Evolutionary conservation across 2,888 invertebrate genomes (phyloP), one percentile per base, ranked within the genome.

Genomic region (Onthophagus sagittarius): DNA sequence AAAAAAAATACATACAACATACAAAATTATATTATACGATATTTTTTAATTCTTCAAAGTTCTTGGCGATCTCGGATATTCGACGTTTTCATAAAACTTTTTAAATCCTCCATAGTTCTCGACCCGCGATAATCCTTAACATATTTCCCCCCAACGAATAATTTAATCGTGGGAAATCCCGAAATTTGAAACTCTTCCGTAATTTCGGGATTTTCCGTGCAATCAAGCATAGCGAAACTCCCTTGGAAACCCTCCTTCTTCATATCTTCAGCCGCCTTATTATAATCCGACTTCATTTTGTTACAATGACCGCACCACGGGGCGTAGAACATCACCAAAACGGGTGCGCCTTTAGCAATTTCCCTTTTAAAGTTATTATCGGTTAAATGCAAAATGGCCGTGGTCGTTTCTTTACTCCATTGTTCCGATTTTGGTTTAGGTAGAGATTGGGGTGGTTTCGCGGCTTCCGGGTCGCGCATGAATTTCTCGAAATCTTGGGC

Each of bases 301-400:
- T 90, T 88, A 80, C 94, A 94, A 79, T 93, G 91, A 0, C 89
- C 89, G 81, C 94, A 94, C 92, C 93, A 94, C 11, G 92, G 90
- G 9, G 93, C 93, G 82, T 91, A 93, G 81, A 93, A 94, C 92
- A 94, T 93, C 75, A 94, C 90, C 71, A 94, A 87, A 0, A 90
- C 88, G 13, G 91, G 90, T 64, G 87, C 87, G 70, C 88, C 82
- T 13, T 88, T 85, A 62, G 87, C 87, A n/a, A 94, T 86, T 71
- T 88, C 84, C 0, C 85, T 72, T 74, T 90, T 89, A 82, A 93
- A 93, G 79, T 87, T 89, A 0, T 85, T 85, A 75, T 92, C 92
- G 7, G 86, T 88, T 2, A 92, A 83, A 65, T 88, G 79, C 1
- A 85, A 71, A 0, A 91, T 86, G 76, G 86, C 86, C 9, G 78